phyloP scores from a whole-genome alignment of 2,113 vertebrate genomes.

The Pterocles orientalis region DNA sequence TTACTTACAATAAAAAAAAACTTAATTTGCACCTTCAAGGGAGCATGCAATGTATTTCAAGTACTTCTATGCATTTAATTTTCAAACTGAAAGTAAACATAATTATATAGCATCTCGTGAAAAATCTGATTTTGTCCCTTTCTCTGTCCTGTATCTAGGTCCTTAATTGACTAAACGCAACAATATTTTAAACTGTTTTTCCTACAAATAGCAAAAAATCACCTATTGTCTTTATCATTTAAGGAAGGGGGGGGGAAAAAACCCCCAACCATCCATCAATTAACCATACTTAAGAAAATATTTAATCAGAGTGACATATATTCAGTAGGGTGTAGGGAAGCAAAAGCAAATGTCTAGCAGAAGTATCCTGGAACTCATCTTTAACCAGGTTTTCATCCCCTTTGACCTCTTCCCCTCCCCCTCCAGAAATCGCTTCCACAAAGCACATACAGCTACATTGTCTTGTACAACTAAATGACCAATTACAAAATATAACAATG shows the following conservation, averaged over 20 bases:
- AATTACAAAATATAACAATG: background rate
- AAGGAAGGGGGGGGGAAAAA: background rate
- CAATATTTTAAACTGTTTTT: background rate
- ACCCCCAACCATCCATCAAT: background rate
- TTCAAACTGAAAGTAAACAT: background rate
- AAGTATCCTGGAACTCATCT: background rate
- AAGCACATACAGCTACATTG: background rate
- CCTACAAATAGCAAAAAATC: background rate
- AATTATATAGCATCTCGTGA: background rate
- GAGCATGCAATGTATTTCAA: background rate
- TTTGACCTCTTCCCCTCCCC: background rate
- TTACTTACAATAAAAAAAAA: constrained; percentile 11
- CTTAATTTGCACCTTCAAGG: background rate
- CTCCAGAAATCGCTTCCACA: background rate
- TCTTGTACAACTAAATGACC: background rate
- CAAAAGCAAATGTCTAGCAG: background rate
- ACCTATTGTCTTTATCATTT: background rate
- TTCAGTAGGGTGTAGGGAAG: background rate
- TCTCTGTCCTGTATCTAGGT: background rate
- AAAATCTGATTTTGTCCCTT: background rate
- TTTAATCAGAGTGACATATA: background rate
- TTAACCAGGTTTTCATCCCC: background rate
- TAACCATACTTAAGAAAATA: background rate
- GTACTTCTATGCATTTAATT: background rate
- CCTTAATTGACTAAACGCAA: background rate